Evolutionary conservation across 1,140 invertebrate species (phyloP).

Genomic region (Pachyrhynchus sulphureomaculatus): DNA sequence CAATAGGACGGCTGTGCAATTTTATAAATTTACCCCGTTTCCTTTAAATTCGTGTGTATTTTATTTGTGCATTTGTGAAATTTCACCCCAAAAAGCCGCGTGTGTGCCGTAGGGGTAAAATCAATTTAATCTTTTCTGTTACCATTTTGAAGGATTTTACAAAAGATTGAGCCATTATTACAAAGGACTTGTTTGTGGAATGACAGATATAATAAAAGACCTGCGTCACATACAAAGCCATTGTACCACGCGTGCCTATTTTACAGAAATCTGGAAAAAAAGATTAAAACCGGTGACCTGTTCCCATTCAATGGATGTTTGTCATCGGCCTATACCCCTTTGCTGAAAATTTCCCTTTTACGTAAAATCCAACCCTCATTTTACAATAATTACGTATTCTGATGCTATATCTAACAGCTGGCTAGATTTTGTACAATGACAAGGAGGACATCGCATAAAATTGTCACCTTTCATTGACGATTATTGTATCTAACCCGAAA

Average conservation of each 20-base stretch:
- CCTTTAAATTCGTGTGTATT: slow-evolving; percentile 36
- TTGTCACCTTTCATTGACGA: slow-evolving; percentile 9
- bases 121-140: slow-evolving; percentile 42
- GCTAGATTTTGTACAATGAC: slow-evolving; percentile 36
- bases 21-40: slow-evolving; percentile 25
- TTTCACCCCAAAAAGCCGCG: slow-evolving; percentile 35
- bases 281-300: slow-evolving; percentile 36
- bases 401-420: slow-evolving; percentile 46
- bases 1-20: slow-evolving; percentile 15
- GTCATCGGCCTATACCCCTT: slow-evolving; percentile 44
- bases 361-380: slow-evolving; percentile 48
- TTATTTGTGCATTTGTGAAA: slow-evolving; percentile 41
- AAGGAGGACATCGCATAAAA: slow-evolving; percentile 36
- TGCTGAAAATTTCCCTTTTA: slow-evolving; percentile 46
- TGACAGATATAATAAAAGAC: slow-evolving; percentile 38
- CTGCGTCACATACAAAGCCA: slow-evolving; percentile 33
- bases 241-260: slow-evolving; percentile 41
- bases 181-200: slow-evolving; percentile 30
- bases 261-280: slow-evolving; percentile 47
- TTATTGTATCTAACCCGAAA: slow-evolving; percentile 4
- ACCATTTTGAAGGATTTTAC: slow-evolving; percentile 36
- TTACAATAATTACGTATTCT: slow-evolving; percentile 51
- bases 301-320: slow-evolving; percentile 42
- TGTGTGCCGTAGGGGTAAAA: slow-evolving; percentile 26
- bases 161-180: slow-evolving; percentile 36